Evolutionary conservation across 2,797 vertebrate species (phyloP).

Genomic region (Ptychadena robeensis): DNA sequence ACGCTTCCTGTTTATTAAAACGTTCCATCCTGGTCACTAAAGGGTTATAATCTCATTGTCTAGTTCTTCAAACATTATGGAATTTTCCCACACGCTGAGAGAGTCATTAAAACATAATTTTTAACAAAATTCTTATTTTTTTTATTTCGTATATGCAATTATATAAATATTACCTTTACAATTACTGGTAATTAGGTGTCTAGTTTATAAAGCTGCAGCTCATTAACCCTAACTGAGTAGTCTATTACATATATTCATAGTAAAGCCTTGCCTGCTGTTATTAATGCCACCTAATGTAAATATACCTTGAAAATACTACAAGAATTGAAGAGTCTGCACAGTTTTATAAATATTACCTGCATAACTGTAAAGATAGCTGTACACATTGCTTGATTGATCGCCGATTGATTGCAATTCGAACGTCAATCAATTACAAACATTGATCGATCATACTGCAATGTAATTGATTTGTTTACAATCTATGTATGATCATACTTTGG

Average conservation of each 20-base stretch:
- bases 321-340: background rate
- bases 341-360: background rate
- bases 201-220: slow-evolving; percentile 56
- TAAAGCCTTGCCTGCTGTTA: slow-evolving; percentile 24
- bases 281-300: background rate
- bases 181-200: slow-evolving; percentile 61
- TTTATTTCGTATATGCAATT: slow-evolving; percentile 52
- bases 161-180: slow-evolving; percentile 63
- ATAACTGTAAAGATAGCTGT: background rate
- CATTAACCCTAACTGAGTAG: slow-evolving; percentile 55
- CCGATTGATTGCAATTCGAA: no score
- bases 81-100: slow-evolving; percentile 56
- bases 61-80: slow-evolving; percentile 17
- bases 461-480: no score
- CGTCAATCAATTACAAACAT: no score
- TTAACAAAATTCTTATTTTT: slow-evolving; percentile 53
- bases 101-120: slow-evolving; percentile 60
- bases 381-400: no score
- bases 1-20: slow-evolving; percentile 28
- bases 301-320: slow-evolving; percentile 20
- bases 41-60: slow-evolving; percentile 36
- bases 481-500: no score
- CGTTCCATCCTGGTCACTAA: slow-evolving; percentile 39
- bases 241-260: slow-evolving; percentile 51
- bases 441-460: no score